These are phyloP conservation scores for Botrylloides violaceus DNA, from an alignment of 23 tunicate species.

Conservation along the genomic window DNA sequence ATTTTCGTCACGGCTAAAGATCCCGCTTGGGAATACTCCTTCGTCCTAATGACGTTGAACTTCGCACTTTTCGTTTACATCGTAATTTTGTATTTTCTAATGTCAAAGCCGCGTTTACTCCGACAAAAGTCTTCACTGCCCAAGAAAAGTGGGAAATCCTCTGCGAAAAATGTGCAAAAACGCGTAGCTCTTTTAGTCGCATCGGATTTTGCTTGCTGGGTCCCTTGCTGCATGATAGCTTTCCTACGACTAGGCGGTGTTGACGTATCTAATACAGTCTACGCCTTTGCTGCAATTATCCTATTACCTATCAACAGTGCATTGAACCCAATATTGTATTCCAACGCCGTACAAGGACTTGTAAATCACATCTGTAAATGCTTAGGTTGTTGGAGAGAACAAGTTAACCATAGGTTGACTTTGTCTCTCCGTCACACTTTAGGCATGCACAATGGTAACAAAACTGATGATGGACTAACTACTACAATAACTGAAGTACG, in stretches of 20 bases:
- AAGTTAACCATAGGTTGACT: too few species aligned
- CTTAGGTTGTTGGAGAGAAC: neutral
- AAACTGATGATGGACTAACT: too few species aligned
- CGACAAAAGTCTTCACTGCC: neutral
- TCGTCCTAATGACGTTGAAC: slow-evolving; percentile 34
- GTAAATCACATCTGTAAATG: neutral
- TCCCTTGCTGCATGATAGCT: slow-evolving; percentile 37
- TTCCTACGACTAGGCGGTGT: slow-evolving; percentile 33
- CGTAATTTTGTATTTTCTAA: slow-evolving; percentile 28
- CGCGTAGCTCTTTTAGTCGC: slow-evolving; percentile 33
- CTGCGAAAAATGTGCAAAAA: slow-evolving; percentile 34
- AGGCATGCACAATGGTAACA: too few species aligned
- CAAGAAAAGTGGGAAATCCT: neutral
- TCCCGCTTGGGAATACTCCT: slow-evolving; percentile 49
- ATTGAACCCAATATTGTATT: slow-evolving; percentile 40
- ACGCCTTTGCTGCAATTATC: slow-evolving; percentile 38
- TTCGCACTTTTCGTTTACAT: slow-evolving; percentile 43
- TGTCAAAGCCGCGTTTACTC: slow-evolving; percentile 12
- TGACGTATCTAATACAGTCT: slow-evolving; percentile 24
- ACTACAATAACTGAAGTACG: too few species aligned
- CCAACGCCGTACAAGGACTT: slow-evolving; percentile 26
- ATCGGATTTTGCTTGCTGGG: slow-evolving; percentile 54
- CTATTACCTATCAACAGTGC: slow-evolving; percentile 51
- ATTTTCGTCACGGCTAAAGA: slow-evolving; percentile 30
- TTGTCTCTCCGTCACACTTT: too few species aligned